These are phyloP conservation scores for Zaprionus capensis DNA, from an alignment of 1,140 invertebrate genomes.

Conservation along the genomic window DNA sequence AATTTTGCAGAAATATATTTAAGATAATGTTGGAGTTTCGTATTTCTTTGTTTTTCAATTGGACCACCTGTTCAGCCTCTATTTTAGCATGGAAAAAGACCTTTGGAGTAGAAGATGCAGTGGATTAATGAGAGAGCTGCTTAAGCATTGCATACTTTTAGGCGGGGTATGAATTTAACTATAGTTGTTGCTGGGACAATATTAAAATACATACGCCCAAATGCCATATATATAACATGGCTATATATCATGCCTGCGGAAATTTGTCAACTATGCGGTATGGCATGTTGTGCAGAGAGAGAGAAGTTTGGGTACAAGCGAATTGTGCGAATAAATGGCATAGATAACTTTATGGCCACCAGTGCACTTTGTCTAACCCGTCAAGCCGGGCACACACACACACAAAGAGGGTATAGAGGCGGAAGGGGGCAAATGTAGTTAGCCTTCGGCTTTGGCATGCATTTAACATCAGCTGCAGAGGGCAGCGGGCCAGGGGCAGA, in stretches of 20 bases:
- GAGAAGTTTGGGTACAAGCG: conserved; percentile 58
- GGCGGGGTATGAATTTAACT: background rate
- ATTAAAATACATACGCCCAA: background rate
- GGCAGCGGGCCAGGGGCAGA: conserved; percentile 29
- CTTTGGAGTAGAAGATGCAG: no score
- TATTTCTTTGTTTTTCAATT: no score
- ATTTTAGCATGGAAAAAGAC: no score
- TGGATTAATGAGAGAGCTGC: background rate
- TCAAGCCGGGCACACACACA: conserved; percentile 37
- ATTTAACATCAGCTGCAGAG: conserved; percentile 66
- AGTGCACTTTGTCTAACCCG: conserved; percentile 72
- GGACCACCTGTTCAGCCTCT: no score
- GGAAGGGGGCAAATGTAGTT: conserved; percentile 70
- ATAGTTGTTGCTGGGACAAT: background rate
- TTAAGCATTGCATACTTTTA: background rate
- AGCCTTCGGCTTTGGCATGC: conserved; percentile 75
- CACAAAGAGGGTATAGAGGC: conserved; percentile 15
- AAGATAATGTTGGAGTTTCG: no score
- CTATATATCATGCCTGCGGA: conserved; percentile 30
- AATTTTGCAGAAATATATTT: no score
- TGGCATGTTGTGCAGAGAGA: conserved; percentile 35
- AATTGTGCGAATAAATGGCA: conserved; percentile 74
- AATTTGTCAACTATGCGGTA: conserved; percentile 74
- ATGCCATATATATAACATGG: conserved; percentile 1
- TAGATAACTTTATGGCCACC: conserved; percentile 76